Conservation (phyloP, 2,113 vertebrate genomes). For the Vimba vimba region DNA sequence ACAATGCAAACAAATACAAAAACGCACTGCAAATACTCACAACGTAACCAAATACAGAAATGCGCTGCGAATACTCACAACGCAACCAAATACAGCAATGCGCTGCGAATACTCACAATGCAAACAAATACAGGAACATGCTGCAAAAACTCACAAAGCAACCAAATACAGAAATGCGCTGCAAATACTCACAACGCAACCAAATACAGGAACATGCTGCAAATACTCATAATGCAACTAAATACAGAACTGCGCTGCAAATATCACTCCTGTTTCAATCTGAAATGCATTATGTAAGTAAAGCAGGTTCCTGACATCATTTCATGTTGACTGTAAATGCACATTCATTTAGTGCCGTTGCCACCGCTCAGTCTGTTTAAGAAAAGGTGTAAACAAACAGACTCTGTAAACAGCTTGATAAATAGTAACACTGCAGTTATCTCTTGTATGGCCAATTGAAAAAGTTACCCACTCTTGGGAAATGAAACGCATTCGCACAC, state of each 20-base stretch:
- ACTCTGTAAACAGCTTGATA: background rate
- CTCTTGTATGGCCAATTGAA: background rate
- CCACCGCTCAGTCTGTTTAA: background rate
- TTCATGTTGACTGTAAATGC: background rate
- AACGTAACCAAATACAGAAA: no score
- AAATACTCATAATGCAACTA: background rate
- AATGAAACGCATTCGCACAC: background rate
- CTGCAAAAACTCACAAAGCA: no score
- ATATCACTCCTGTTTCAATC: background rate
- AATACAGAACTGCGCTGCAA: background rate
- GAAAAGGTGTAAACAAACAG: conserved; percentile 13
- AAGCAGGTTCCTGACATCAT: background rate
- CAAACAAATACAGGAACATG: rapidly evolving
- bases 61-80: no score
- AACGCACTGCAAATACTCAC: no score
- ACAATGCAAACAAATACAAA: no score
- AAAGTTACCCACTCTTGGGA: background rate
- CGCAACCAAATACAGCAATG: no score
- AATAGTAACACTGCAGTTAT: conserved; percentile 1
- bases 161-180: no score
- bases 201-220: no score
- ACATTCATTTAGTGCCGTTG: background rate
- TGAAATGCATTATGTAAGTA: background rate
- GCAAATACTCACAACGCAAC: no score
- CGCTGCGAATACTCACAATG: no score